Percentiles rank a stretch among this genome's conserved stretches.
Conservation (phyloP, 2,888 invertebrate species). For the Poecilus cupreus region DNA sequence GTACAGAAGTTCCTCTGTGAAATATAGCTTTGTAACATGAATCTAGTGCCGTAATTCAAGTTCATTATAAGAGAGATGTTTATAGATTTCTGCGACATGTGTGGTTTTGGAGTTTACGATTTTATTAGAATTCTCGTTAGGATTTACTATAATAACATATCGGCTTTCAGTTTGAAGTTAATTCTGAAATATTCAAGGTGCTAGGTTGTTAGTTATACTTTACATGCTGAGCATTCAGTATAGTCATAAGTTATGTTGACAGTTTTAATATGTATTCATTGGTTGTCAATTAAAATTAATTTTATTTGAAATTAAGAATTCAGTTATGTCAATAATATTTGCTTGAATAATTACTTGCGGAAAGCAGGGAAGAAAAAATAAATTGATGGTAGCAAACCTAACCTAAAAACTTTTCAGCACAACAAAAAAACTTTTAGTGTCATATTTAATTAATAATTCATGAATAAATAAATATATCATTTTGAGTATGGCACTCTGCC, state of each 20-base stretch:
- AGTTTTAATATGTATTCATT: background rate
- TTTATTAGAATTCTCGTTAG: constrained; percentile 25
- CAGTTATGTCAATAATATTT: no score
- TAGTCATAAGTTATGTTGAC: background rate
- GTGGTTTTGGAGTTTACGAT: constrained; percentile 13
- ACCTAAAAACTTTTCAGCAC: no score
- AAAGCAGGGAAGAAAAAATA: no score
- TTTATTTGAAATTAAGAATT: background rate
- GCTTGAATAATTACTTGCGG: no score
- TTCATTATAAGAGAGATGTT: constrained; percentile 31
- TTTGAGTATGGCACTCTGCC: no score
- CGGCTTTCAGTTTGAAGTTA: constrained; percentile 32
- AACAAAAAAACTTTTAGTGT: no score
- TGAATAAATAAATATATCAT: no score
- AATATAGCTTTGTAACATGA: background rate
- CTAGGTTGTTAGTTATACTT: background rate
- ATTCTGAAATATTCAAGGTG: constrained; percentile 18
- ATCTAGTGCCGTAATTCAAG: constrained; percentile 23
- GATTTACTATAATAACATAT: constrained; percentile 18
- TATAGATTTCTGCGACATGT: background rate
- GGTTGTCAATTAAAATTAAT: constrained; percentile 7
- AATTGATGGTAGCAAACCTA: no score
- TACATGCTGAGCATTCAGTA: background rate
- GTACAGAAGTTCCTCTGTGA: constrained; percentile 12
- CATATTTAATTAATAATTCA: no score